phyloP scores from a whole-genome alignment of 2,113 vertebrate species.

The Agapornis roseicollis region DNA sequence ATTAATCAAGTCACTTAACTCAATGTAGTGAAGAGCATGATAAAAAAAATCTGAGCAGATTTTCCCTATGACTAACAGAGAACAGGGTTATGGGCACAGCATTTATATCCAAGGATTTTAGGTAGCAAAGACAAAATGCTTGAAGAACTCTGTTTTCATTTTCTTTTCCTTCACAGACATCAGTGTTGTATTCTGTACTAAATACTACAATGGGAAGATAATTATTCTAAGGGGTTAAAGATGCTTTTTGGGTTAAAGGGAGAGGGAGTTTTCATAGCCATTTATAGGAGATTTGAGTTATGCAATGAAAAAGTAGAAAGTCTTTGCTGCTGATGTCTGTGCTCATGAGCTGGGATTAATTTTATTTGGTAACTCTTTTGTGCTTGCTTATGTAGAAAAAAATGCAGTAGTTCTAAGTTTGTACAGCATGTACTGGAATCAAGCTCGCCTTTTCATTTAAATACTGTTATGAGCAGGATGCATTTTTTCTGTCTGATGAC shows the following conservation, averaged over 20 bases:
- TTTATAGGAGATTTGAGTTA: neutral
- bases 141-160: neutral
- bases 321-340: conserved; percentile 14
- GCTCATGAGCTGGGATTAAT: conserved; percentile 6
- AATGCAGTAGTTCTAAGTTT: neutral
- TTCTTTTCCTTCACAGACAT: neutral
- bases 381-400: conserved; percentile 36
- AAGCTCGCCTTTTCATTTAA: neutral
- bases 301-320: neutral
- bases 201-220: neutral
- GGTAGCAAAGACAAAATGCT: neutral
- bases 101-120: neutral
- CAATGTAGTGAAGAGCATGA: neutral
- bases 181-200: neutral
- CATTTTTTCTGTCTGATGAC: conserved; percentile 7
- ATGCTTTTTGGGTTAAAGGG: neutral
- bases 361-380: conserved; percentile 4
- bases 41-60: neutral
- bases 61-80: neutral
- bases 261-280: neutral
- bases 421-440: neutral
- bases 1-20: neutral
- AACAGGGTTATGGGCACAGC: neutral
- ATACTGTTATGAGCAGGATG: neutral
- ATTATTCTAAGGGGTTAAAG: neutral